phyloP scores from a whole-genome alignment of 2,888 invertebrate genomes.

The Rosalia funebris region DNA sequence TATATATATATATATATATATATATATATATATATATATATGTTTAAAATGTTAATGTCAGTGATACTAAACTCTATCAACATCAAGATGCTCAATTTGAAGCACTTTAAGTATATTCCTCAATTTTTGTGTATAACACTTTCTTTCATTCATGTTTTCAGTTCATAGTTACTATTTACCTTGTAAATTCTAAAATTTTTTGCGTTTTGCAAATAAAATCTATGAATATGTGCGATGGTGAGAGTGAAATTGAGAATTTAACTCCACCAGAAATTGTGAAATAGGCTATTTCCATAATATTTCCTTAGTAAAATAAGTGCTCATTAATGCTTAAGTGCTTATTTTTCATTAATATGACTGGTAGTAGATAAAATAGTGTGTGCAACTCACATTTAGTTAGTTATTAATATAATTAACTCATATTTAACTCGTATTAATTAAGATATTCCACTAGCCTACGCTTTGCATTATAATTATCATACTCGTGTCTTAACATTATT shows the following conservation, averaged over 20 bases:
- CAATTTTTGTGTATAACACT: no score
- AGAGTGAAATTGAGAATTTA: conserved; percentile 8
- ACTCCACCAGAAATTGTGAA: conserved; percentile 19
- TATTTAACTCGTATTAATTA: background rate
- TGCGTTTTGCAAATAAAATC: background rate
- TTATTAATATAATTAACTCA: background rate
- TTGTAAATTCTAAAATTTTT: no score
- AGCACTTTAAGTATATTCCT: no score
- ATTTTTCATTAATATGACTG: conserved; percentile 1
- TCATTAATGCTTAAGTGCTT: conserved; percentile 28
- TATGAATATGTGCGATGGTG: background rate
- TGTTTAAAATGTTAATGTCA: no score
- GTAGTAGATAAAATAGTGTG: background rate
- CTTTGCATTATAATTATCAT: no score
- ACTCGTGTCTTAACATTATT: background rate
- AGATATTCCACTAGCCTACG: background rate
- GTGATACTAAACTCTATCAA: no score
- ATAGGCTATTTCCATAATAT: conserved; percentile 31
- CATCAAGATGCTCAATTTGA: no score
- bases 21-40: no score
- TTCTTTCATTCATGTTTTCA: no score
- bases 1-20: no score
- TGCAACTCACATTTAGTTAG: background rate
- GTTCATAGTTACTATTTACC: no score
- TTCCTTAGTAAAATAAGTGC: conserved; percentile 29